Base-by-base conservation (phyloP, 2,797 vertebrate species). In the Meda fulgida region DNA sequence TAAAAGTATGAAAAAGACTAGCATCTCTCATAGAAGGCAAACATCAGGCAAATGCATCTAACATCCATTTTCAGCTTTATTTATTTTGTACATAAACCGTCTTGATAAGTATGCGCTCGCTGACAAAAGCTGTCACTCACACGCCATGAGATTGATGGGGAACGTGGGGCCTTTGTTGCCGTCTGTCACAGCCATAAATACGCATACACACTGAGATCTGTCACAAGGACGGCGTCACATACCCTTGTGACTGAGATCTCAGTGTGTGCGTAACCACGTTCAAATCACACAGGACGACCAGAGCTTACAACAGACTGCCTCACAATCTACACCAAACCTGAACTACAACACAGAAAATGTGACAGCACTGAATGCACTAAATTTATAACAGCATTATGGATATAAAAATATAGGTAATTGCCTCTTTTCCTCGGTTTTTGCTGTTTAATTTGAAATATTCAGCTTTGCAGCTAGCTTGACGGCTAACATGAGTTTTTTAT, bases 91-190 rank as follows among this genome's bases (percentile, higher is more conserved):
- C 19, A 16, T 67, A 70, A 81, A 81, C 66, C 3, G 14, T 18
- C 48, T 55, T 38, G 34, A 70, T 55, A 55, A 8, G 34, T 21
- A 40, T 60, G 34, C 8, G 26, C 26, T 65, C 10, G 3, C 38
- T 65, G 58, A 78, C 77, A 65, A 60, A 26, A 72, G 36, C 69
- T 46, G 53, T 81, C 80, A 60, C 51, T 81, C 36, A 81, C 3
- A 38, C 19, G 5, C 51, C 71, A 26, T 1, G 46, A 60, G 67
- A 60, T 81, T 6, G 36, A 81, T 81, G 26, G 36, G n/a, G 51
- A 81, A 46, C 10, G 26, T 7, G 10, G n/a, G 6, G 18, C 16
- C 58, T 78, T 63, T 78, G 77, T 78, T 65, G 77, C 1, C 9
- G 34, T 31, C 58, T 65, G 77, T 78, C 75, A 78, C 75, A 58